Base-by-base conservation (phyloP, 2,113 vertebrate species). In the Amblyornis subalaris region DNA sequence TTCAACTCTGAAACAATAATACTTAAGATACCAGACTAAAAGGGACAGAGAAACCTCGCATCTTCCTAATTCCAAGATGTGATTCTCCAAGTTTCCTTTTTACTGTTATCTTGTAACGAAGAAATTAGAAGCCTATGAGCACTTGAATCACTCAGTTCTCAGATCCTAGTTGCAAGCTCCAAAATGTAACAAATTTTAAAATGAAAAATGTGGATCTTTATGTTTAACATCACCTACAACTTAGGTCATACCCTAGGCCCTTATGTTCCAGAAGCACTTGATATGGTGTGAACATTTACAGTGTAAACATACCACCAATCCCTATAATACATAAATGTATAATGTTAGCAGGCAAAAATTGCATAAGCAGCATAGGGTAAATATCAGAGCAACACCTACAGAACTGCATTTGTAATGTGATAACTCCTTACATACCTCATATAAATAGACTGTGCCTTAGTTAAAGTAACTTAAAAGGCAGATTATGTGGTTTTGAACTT, bases 41-140 rank as follows among this genome's bases (percentile, higher is more conserved):
- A 64, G 13, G 14, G 35, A 35, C 9, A 53, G 24, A 42, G 7
- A 47, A 82, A 73, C 1, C 8, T 58, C 0, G 0, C 12, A 31
- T 38, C 14, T 78, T 73, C 11, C 15, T 64, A 44, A 73, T 54
- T 69, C 31, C 11, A 58, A 64, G 24, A n/a, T 33, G 12, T 22
- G 23, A 64, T 31, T 48, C 4, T 69, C 21, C 3, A 4, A 58
- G 24, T 14, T 73, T 58, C 14, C 25, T 74, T 64, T 55, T 35
- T 69, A 29, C 6, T 60, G 13, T 26, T 36, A 13, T 23, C 44
- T 74, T 44, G 44, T 38, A 31, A 50, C 40, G 14, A 70, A 74
- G 35, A 66, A 74, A 50, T 69, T 38, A 70, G 66, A 74, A 70
- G 8, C 8, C 33, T 78, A 6, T 54, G 54, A 60, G 21, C 7